These are phyloP conservation scores for Thelaira solivaga DNA, from an alignment of 2,888 invertebrate species.

Conservation along the genomic window DNA sequence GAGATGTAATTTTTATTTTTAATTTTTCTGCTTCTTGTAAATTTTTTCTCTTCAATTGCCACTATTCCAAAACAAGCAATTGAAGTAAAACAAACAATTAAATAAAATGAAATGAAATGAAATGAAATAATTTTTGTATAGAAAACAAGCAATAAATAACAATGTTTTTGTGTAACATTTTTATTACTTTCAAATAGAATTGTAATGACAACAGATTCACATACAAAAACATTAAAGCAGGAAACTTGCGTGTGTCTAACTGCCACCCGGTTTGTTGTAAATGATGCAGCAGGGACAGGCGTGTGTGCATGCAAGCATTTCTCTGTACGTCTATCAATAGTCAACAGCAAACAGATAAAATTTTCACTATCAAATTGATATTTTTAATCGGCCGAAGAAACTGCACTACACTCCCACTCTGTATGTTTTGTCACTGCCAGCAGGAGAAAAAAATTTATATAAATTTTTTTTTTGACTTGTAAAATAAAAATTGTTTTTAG, in stretches of 20 bases:
- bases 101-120: background rate
- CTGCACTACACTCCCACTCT: background rate
- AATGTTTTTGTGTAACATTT: constrained; percentile 22
- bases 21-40: too few relatives aligned
- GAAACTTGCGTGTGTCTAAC: constrained; percentile 18
- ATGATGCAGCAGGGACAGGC: background rate
- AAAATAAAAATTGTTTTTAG: constrained; percentile 14
- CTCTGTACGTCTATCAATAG: constrained; percentile 24
- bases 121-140: background rate
- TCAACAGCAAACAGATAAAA: background rate
- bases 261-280: constrained; percentile 37
- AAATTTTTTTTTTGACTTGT: constrained; percentile 23
- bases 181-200: constrained; percentile 42
- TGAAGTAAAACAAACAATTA: background rate
- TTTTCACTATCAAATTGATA: background rate
- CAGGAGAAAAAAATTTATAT: constrained; percentile 26
- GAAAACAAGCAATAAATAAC: constrained; percentile 10
- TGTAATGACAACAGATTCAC: constrained; percentile 13
- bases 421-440: background rate
- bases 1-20: too few relatives aligned
- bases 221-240: background rate
- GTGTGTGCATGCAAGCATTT: background rate
- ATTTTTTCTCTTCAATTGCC: too few relatives aligned
- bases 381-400: constrained; percentile 18
- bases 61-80: background rate